These are phyloP conservation scores for Mamestra configurata DNA, from an alignment of 1,140 invertebrate species.

Conservation along the genomic window DNA sequence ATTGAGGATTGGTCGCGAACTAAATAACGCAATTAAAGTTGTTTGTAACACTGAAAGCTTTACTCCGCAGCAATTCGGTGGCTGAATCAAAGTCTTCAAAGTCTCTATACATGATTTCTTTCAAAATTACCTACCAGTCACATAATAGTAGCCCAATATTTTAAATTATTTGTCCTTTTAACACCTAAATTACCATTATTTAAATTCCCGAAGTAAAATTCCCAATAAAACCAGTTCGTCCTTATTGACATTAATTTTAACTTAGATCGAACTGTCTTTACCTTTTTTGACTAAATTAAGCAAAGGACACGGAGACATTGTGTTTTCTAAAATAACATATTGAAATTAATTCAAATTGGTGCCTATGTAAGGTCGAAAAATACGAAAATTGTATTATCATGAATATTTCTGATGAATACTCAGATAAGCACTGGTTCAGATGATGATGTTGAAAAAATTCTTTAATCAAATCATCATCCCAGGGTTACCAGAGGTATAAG, in stretches of 20 bases:
- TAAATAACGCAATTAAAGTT: too few species aligned
- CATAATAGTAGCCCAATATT: too few species aligned
- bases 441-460: too few species aligned
- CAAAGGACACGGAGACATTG: constrained; percentile 10
- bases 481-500: too few species aligned
- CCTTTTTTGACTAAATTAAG: constrained; percentile 30
- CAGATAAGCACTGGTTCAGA: neutral
- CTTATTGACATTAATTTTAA: constrained; percentile 34
- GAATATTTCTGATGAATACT: neutral
- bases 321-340: constrained; percentile 41
- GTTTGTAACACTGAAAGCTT: too few species aligned
- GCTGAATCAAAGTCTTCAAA: too few species aligned
- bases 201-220: constrained; percentile 1
- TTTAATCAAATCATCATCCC: too few species aligned
- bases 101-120: too few species aligned
- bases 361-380: constrained; percentile 5
- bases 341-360: constrained; percentile 40
- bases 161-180: neutral
- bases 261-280: constrained; percentile 16
- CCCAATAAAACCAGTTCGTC: neutral
- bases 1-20: too few species aligned
- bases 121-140: too few species aligned
- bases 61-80: too few species aligned
- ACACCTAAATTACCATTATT: neutral
- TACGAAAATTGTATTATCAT: constrained; percentile 7